A percentile compares a stretch with the other conserved stretches of the same genome.
phyloP scores from a whole-genome alignment of 1,140 invertebrate species.

The Drosophila pseudoananassae region DNA sequence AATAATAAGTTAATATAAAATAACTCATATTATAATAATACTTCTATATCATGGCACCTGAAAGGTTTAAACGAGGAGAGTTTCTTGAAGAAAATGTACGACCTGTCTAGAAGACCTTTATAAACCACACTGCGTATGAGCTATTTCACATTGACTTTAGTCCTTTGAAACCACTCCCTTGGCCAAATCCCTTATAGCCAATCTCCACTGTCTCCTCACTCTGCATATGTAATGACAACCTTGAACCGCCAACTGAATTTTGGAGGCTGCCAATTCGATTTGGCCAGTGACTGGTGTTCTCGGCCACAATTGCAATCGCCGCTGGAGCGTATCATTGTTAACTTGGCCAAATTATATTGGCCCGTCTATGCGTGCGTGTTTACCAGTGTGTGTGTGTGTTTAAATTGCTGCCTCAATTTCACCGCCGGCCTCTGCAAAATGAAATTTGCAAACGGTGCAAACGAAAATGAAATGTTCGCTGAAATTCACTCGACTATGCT shows the following conservation, averaged over 20 bases:
- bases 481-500: slow-evolving; percentile 5
- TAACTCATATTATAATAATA: no score
- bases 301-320: slow-evolving; percentile 33
- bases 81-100: no score
- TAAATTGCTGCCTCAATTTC: slow-evolving; percentile 46
- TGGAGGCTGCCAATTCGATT: slow-evolving; percentile 59
- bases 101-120: no score
- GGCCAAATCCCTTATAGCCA: not conserved
- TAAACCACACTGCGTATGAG: no score
- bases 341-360: slow-evolving; percentile 63
- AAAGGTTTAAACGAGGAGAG: no score
- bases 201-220: slow-evolving; percentile 1
- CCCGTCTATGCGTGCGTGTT: slow-evolving; percentile 9
- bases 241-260: slow-evolving; percentile 57
- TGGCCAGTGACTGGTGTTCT: slow-evolving; percentile 26
- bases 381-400: slow-evolving; percentile 11
- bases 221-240: slow-evolving; percentile 46
- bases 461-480: slow-evolving; percentile 23
- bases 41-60: no score
- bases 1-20: no score
- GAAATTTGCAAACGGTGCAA: slow-evolving; percentile 39
- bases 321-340: slow-evolving; percentile 57
- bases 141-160: no score
- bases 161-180: no score
- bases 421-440: slow-evolving; percentile 38